These are phyloP conservation scores for Phataginus tetradactyla DNA, from an alignment of 2,797 vertebrate genomes.

Conservation along the genomic window DNA sequence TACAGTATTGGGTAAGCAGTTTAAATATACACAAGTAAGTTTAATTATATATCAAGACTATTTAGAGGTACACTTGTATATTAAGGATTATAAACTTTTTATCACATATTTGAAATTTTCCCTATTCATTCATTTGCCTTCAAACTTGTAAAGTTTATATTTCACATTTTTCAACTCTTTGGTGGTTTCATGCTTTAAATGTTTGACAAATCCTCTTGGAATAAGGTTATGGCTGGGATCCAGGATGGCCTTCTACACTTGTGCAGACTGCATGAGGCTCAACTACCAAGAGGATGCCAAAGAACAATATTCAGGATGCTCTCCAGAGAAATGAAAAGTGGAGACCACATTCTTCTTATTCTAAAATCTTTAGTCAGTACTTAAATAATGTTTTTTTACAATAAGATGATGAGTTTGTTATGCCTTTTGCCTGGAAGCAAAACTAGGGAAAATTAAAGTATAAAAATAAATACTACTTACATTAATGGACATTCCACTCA, in stretches of 20 bases:
- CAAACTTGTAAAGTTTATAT: neutral
- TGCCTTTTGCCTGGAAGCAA: neutral
- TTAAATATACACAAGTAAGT: neutral
- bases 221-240: neutral
- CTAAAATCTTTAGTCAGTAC: neutral
- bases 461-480: neutral
- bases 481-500: neutral
- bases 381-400: neutral
- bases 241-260: neutral
- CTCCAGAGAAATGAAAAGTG: neutral
- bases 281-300: neutral
- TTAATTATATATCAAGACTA: neutral
- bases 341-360: neutral
- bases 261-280: neutral
- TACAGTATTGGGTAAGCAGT: neutral
- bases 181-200: neutral
- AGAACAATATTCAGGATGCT: neutral
- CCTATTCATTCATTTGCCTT: neutral
- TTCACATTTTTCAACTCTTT: neutral
- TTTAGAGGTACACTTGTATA: neutral
- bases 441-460: neutral
- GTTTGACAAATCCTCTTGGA: neutral
- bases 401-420: neutral
- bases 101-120: neutral
- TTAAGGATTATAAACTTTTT: neutral